Base-by-base conservation (phyloP, 2,888 invertebrate species). In the Ochropleura leucogaster region DNA sequence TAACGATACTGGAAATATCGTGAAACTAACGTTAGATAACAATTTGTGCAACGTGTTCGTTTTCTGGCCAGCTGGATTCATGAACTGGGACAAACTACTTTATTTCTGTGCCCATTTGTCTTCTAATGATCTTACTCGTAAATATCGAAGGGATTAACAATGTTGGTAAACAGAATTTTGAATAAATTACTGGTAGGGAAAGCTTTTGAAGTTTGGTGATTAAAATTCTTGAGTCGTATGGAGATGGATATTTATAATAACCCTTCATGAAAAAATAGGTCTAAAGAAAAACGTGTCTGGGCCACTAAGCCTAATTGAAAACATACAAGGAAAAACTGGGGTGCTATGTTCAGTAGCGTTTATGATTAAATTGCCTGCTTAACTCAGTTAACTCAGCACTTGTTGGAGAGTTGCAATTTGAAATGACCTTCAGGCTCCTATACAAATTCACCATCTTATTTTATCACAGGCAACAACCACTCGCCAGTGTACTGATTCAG, bases 1-100 rank as follows among this genome's bases (percentile, higher is more conserved):
- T 90, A 87, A 92, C 85, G 89, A 86, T 84, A 88, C 83, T 78
- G 87, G 89, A 88, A 91, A 91, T 89, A 88, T 85, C 66, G 71
- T 82, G 74, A 84, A 87, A 85, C 77, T 77, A 74, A 83, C 84
- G 71, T 83, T 82, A 85, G 76, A 81, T 79, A 83, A 87, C 83
- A 87, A 88, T 89, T 90, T 90, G 87, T 87, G 83, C 79, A 82
- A 84, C 85, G 80, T 84, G 86, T 85, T 86, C 84, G 83, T 73
- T 84, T 84, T 72, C 74, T 74, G 63, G 67, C 64, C 68, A 80
- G 74, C 68, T 77, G 79, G 78, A 83, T 83, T 66, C 85, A 74
- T 77, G 82, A 89, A 86, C 77, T 83, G 63, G 85, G 81, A 73
- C 86, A 81, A 73, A 83, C 44, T 74, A 62, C 77, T 86, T 87